These are phyloP conservation scores for Hermodice carunculata DNA, from an alignment of 2,888 invertebrate genomes.

Conservation along the genomic window DNA sequence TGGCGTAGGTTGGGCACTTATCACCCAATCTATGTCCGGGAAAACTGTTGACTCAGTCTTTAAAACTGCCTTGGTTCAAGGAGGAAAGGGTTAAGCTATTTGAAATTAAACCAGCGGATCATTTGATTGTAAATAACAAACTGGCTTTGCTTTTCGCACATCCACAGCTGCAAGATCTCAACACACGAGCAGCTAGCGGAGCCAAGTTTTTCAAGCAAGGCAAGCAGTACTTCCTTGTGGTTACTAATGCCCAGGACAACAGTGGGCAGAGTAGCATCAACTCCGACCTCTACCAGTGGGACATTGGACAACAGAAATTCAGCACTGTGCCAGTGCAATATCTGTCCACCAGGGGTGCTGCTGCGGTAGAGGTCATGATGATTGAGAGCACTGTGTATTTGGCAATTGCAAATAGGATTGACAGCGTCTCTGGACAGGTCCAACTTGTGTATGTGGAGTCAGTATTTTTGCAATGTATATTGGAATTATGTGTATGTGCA, in stretches of 20 bases:
- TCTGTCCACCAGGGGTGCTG: slow-evolving; percentile 54
- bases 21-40: no score
- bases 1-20: no score
- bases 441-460: slow-evolving; percentile 47
- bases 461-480: background rate
- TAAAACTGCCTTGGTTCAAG: no score
- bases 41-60: no score
- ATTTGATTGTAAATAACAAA: no score
- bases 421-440: no score
- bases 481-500: background rate
- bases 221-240: slow-evolving; percentile 49
- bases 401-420: slow-evolving; percentile 60
- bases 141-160: background rate
- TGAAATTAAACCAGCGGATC: no score
- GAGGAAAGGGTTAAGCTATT: no score
- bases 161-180: slow-evolving; percentile 58
- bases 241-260: slow-evolving; percentile 57
- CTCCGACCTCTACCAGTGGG: slow-evolving; percentile 58
- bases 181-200: slow-evolving; percentile 56
- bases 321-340: slow-evolving; percentile 46
- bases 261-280: slow-evolving; percentile 49
- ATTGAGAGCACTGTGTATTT: slow-evolving; percentile 51
- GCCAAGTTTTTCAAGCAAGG: slow-evolving; percentile 49
- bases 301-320: slow-evolving; percentile 46
- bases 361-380: slow-evolving; percentile 45